Evolutionary conservation across 1,140 invertebrate species (phyloP).

Genomic region (Aphis craccivora): DNA sequence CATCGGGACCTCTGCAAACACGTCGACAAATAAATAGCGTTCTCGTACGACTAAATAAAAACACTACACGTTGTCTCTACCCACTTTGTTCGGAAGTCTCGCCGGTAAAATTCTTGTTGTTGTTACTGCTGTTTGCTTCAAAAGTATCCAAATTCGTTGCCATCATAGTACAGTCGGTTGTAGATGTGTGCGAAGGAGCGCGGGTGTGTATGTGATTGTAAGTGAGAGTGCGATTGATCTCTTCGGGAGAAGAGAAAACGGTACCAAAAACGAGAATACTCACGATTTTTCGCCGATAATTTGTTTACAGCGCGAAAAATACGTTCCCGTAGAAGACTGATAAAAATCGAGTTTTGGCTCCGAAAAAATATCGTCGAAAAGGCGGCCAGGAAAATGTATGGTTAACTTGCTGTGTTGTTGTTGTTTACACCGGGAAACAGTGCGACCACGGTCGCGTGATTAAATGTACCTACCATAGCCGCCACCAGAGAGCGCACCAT

Average conservation of each 20-base stretch:
- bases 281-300: background rate
- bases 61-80: background rate
- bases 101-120: background rate
- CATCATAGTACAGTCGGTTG: background rate
- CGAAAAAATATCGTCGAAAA: conserved; percentile 47
- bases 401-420: conserved; percentile 54
- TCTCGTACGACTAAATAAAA: background rate
- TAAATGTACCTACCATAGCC: background rate
- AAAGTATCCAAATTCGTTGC: background rate
- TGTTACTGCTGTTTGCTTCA: background rate
- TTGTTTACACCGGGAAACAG: conserved; percentile 58
- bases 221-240: background rate
- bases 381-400: conserved; percentile 51
- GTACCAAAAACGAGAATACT: background rate
- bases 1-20: background rate
- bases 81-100: background rate
- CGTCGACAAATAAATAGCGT: background rate
- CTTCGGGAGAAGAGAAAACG: background rate
- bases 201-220: background rate
- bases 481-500: background rate
- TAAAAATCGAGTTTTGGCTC: conserved; percentile 55
- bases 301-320: conserved; percentile 32
- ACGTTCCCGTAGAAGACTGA: background rate
- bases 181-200: background rate
- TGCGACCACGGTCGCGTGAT: background rate